These are phyloP conservation scores for Drosophila athabasca DNA, from an alignment of 1,140 invertebrate species.

Conservation along the genomic window DNA sequence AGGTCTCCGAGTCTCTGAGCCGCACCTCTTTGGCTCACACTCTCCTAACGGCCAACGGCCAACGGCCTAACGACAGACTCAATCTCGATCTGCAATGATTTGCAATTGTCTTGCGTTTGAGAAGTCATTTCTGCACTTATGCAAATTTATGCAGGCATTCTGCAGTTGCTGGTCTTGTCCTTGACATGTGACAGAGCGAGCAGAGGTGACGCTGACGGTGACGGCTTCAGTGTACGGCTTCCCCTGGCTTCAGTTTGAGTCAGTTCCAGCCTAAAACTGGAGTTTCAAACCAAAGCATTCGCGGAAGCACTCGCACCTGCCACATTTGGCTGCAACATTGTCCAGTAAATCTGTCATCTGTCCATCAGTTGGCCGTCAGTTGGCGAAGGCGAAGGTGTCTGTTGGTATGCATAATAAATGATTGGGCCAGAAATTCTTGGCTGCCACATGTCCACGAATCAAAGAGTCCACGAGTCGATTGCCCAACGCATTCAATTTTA, in stretches of 20 bases:
- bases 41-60: neutral
- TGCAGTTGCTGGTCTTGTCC: constrained; percentile 27
- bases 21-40: constrained; percentile 14
- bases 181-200: constrained; percentile 42
- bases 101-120: constrained; percentile 52
- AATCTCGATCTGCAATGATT: constrained; percentile 30
- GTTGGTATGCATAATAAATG: constrained; percentile 26
- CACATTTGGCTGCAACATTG: constrained; percentile 2
- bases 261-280: neutral
- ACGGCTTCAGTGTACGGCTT: neutral
- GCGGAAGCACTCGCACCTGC: neutral
- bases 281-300: neutral
- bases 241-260: neutral
- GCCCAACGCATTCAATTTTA: neutral
- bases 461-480: neutral
- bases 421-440: constrained; percentile 26
- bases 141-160: constrained; percentile 52
- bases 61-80: neutral
- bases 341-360: constrained; percentile 19
- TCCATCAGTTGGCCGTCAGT: neutral
- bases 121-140: constrained; percentile 46
- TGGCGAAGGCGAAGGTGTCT: constrained; percentile 23
- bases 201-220: constrained; percentile 1
- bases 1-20: neutral
- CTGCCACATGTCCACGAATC: neutral